Percentiles rank a stretch among this genome's conserved stretches.
Evolutionary conservation across 2,888 invertebrate genomes (phyloP).

Genomic region (Heliconius sara): DNA sequence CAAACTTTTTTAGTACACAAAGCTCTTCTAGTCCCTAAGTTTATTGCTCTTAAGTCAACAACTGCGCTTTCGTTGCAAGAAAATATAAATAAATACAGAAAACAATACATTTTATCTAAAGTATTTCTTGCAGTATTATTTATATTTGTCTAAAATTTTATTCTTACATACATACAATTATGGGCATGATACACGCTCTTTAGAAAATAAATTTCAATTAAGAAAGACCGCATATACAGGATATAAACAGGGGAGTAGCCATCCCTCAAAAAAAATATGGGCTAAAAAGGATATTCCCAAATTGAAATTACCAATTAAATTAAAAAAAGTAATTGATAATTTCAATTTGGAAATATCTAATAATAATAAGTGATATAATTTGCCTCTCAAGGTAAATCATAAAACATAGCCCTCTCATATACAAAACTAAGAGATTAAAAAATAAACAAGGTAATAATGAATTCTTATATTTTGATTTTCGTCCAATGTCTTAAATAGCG

Average conservation of each 20-base stretch:
- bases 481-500: too few species aligned
- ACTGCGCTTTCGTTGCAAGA: neutral
- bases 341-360: too few species aligned
- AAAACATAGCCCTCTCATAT: too few species aligned
- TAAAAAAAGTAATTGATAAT: neutral
- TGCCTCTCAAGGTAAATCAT: too few species aligned
- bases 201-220: neutral
- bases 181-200: neutral
- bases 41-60: conserved; percentile 15
- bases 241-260: too few species aligned
- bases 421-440: too few species aligned
- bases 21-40: neutral
- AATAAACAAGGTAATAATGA: too few species aligned
- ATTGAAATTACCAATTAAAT: neutral
- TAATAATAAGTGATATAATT: too few species aligned
- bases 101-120: conserved; percentile 1
- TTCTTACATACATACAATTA: neutral
- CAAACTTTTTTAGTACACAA: conserved; percentile 7
- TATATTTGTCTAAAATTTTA: neutral
- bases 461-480: neutral
- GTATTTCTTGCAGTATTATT: neutral
- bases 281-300: neutral
- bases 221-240: too few species aligned
- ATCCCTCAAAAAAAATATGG: neutral
- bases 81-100: conserved; percentile 4